phyloP scores from a whole-genome alignment of 2,888 invertebrate species.

The Adela reaumurella region DNA sequence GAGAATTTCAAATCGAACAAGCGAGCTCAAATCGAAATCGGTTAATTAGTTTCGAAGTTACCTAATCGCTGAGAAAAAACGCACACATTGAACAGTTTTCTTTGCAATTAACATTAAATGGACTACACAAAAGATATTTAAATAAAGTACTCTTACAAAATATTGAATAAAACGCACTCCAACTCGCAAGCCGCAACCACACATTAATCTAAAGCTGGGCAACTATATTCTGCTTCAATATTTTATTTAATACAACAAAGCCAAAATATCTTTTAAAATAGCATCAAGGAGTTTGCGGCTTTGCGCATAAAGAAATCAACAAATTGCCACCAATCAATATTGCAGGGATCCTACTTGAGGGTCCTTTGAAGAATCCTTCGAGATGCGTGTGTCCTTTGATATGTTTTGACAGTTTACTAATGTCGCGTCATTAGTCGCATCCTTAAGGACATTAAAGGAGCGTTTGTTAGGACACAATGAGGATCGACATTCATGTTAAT shows the following conservation, averaged over 20 bases:
- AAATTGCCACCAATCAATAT: constrained; percentile 48
- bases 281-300: constrained; percentile 28
- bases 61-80: too few species aligned
- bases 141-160: too few species aligned
- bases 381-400: constrained; percentile 41
- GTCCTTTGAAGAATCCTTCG: constrained; percentile 10
- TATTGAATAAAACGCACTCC: too few species aligned
- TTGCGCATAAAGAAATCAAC: constrained; percentile 35
- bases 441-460: constrained; percentile 28
- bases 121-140: too few species aligned
- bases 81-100: too few species aligned
- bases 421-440: constrained; percentile 40
- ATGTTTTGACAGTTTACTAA: constrained; percentile 55
- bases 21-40: too few species aligned
- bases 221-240: constrained; percentile 7
- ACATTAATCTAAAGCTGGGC: background rate
- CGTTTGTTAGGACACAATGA: constrained; percentile 31
- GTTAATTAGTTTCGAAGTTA: too few species aligned
- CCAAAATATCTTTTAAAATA: constrained; percentile 33
- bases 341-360: constrained; percentile 14
- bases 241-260: constrained; percentile 20
- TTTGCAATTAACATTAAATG: too few species aligned
- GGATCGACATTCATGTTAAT: constrained; percentile 36
- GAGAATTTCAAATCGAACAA: too few species aligned
- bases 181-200: background rate